Evolutionary conservation across 2,113 vertebrate species (phyloP).

Genomic region (Typhlomys cinereus): DNA sequence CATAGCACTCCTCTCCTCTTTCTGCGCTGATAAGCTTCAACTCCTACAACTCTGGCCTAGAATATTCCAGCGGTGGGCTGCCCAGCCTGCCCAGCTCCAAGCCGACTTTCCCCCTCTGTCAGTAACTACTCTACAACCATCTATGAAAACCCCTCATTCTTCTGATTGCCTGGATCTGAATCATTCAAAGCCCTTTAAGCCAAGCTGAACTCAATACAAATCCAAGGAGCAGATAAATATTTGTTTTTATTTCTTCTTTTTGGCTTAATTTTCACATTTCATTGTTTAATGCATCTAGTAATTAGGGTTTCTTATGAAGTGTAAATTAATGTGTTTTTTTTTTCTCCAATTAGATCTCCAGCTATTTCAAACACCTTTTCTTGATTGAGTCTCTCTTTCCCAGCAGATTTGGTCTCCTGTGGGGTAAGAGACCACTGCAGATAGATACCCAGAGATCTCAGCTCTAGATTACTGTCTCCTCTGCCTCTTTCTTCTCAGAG

Average conservation of each 20-base stretch:
- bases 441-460: background rate
- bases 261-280: conserved; percentile 17
- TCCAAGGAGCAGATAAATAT: background rate
- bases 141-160: background rate
- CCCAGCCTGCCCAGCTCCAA: background rate
- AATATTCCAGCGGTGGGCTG: background rate
- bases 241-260: conserved; percentile 14
- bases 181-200: background rate
- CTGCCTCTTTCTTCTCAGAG: background rate
- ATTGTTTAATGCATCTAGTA: background rate
- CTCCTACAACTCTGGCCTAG: background rate
- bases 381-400: background rate
- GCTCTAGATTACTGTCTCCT: background rate
- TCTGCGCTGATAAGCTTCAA: background rate
- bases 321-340: background rate
- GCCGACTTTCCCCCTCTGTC: background rate
- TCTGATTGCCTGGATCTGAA: background rate
- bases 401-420: background rate
- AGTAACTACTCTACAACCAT: background rate
- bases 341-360: background rate
- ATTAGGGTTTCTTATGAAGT: background rate
- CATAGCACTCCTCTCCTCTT: background rate
- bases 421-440: rapidly evolving
- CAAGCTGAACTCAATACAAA: background rate
- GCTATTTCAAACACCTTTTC: background rate